Evolutionary conservation across 2,797 vertebrate genomes (phyloP).

Genomic region (Neoniphon sammara): DNA sequence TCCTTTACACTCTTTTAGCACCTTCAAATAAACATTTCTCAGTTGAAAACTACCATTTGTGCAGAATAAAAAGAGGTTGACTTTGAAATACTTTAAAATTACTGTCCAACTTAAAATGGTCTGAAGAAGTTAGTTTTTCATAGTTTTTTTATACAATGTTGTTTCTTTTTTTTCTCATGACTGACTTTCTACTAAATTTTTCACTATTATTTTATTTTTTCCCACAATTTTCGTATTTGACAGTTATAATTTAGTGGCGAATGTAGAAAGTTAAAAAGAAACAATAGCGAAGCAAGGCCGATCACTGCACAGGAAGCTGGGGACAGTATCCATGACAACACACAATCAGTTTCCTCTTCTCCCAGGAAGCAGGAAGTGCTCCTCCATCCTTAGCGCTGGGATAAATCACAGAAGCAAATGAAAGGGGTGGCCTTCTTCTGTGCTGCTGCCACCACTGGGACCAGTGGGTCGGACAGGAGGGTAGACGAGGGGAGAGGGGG

Average conservation of each 20-base stretch:
- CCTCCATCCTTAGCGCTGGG: conserved; percentile 79
- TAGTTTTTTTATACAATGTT: conserved; percentile 78
- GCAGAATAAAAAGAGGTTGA: conserved; percentile 92
- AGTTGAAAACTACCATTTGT: conserved; percentile 94
- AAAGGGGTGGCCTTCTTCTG: conserved; percentile 79
- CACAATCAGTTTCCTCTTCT: conserved; percentile 83
- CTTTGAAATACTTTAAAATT: conserved; percentile 89
- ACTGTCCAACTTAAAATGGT: conserved; percentile 87
- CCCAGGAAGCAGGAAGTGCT: conserved; percentile 78
- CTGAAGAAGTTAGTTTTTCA: conserved; percentile 88
- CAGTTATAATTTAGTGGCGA: conserved; percentile 93
- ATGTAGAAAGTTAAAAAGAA: conserved; percentile 94
- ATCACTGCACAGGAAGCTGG: conserved; percentile 96
- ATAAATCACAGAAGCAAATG: conserved; percentile 89
- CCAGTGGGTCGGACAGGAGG: conserved; percentile 63
- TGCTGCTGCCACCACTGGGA: conserved; percentile 64
- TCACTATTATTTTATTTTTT: conserved; percentile 77
- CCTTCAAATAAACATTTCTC: conserved; percentile 94
- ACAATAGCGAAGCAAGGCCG: conserved; percentile 93
- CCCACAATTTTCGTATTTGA: conserved; percentile 84
- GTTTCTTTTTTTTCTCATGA: conserved; percentile 74
- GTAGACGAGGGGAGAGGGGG: conserved; percentile 28
- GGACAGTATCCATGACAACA: conserved; percentile 90
- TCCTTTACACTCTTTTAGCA: conserved; percentile 93
- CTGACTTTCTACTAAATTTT: conserved; percentile 81